phyloP scores from a whole-genome alignment of 1,140 invertebrate species.

The Aphelinus certus region DNA sequence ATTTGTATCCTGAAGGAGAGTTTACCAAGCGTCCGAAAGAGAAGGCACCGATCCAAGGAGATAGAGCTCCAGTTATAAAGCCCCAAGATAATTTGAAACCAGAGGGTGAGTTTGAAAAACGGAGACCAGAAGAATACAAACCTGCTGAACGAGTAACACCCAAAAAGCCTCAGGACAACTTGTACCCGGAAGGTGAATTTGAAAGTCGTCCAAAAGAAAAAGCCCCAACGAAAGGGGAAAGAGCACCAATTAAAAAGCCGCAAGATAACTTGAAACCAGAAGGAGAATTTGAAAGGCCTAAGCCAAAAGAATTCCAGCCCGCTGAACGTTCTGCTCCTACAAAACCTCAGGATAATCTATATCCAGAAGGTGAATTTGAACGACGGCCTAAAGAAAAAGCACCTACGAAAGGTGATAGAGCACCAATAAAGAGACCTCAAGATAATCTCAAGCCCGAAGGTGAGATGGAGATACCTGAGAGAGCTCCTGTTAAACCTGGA shows the following conservation, averaged over 20 bases:
- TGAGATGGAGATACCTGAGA: constrained; percentile 65
- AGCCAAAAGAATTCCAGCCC: constrained; percentile 61
- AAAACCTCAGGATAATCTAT: constrained; percentile 66
- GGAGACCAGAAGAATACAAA: constrained; percentile 55
- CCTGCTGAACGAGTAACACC: constrained; percentile 68
- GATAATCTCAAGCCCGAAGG: constrained; percentile 70
- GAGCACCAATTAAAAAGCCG: constrained; percentile 57
- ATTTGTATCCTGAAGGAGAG: constrained; percentile 66
- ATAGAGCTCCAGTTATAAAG: constrained; percentile 64
- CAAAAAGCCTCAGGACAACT: constrained; percentile 71
- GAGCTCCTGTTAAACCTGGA: constrained; percentile 65
- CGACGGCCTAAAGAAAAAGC: constrained; percentile 57
- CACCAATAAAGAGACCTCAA: constrained; percentile 47
- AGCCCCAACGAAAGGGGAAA: constrained; percentile 62
- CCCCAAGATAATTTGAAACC: constrained; percentile 69
- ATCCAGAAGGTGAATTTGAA: constrained; percentile 71
- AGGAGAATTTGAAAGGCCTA: constrained; percentile 56
- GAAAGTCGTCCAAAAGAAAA: constrained; percentile 59
- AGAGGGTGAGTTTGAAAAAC: constrained; percentile 69
- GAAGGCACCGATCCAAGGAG: constrained; percentile 67
- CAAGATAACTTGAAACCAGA: constrained; percentile 64
- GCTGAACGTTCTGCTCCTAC: constrained; percentile 57
- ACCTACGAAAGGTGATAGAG: constrained; percentile 65
- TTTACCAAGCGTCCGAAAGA: constrained; percentile 63
- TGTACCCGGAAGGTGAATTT: constrained; percentile 71